Evolutionary conservation across 2,113 vertebrate species (phyloP).

Genomic region (Microcebus lehilahytsara): DNA sequence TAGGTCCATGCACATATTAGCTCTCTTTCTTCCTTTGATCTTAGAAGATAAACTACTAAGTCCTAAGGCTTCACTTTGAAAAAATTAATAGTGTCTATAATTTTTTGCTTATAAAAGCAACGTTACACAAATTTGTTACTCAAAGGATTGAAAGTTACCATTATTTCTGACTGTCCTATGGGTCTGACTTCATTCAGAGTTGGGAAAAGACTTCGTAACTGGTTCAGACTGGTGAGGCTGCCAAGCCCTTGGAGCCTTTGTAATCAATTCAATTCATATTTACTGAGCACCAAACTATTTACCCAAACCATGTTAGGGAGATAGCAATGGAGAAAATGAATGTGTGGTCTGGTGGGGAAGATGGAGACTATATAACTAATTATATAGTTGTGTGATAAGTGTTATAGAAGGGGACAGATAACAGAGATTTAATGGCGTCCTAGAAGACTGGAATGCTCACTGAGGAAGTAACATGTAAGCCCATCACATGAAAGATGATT

Average conservation of each 20-base stretch:
- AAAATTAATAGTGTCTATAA: neutral
- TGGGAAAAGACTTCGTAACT: neutral
- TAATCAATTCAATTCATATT: neutral
- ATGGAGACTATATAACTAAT: neutral
- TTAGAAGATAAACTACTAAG: neutral
- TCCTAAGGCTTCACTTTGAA: neutral
- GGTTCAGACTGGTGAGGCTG: neutral
- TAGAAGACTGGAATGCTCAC: neutral
- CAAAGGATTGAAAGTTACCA: neutral
- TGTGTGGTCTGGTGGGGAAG: neutral
- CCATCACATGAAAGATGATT: neutral
- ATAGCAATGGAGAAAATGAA: neutral
- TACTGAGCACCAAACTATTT: neutral
- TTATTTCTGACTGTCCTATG: neutral
- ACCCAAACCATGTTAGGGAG: neutral
- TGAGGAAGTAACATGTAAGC: neutral
- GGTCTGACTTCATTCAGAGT: neutral
- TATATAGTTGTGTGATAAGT: neutral
- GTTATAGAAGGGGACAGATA: neutral
- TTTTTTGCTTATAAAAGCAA: neutral
- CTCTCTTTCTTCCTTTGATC: constrained; percentile 12
- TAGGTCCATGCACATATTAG: neutral
- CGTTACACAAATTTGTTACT: neutral
- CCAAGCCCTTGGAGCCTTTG: neutral
- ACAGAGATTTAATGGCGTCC: neutral